Evolutionary conservation across 2,113 vertebrate species (phyloP).

Genomic region (Pandion haliaetus): DNA sequence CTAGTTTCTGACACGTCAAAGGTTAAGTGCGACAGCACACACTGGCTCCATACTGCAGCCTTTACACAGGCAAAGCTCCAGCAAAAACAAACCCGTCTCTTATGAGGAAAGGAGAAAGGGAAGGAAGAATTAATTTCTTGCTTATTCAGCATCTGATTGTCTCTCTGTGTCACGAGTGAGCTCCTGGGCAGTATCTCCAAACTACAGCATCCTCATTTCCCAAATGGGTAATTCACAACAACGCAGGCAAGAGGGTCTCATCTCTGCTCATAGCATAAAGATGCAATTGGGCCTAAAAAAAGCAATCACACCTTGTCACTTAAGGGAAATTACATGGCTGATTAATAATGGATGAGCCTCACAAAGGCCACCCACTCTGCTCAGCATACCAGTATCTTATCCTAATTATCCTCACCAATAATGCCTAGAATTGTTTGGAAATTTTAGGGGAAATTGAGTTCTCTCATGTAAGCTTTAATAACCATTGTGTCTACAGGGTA

Average conservation of each 20-base stretch:
- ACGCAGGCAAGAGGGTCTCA: not conserved
- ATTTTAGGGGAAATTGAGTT: not conserved
- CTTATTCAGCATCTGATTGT: not conserved
- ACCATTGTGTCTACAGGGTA: not conserved
- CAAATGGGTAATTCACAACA: not conserved
- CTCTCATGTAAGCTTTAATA: not conserved
- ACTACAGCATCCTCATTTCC: not conserved
- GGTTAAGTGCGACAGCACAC: not conserved
- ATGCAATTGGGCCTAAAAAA: not conserved
- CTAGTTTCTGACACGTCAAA: not conserved
- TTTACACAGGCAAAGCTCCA: not conserved
- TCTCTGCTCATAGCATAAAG: not conserved
- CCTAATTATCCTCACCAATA: not conserved
- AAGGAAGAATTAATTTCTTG: conserved; percentile 4
- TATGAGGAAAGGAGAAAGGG: not conserved
- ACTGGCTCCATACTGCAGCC: not conserved
- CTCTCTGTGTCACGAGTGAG: not conserved
- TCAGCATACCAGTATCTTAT: not conserved
- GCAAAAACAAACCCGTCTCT: not conserved
- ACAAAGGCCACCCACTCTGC: not conserved
- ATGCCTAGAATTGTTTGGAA: not conserved
- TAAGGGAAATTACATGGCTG: not conserved
- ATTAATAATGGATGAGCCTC: not conserved
- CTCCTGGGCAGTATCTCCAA: not conserved
- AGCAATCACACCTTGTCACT: not conserved